Percentiles rank a stretch among this genome's conserved stretches.
phyloP scores from a whole-genome alignment of 2,888 invertebrate species.

The Carpatolechia fugitivella region DNA sequence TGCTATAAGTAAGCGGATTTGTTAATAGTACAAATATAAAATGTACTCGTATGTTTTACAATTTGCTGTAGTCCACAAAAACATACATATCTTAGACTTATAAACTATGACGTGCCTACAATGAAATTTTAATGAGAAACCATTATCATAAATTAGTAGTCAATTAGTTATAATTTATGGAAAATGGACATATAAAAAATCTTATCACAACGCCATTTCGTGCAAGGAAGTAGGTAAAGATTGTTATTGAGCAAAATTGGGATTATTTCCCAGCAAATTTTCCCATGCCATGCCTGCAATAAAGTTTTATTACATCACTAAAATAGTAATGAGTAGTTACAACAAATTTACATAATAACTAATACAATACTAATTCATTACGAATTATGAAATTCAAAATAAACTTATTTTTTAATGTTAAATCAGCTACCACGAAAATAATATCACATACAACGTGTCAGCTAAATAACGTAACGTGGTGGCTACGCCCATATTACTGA shows the following conservation, averaged over 20 bases:
- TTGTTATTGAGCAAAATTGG: background rate
- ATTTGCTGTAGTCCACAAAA: background rate
- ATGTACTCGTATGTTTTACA: background rate
- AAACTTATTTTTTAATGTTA: too few relatives aligned
- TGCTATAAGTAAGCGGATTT: background rate
- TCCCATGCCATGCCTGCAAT: background rate
- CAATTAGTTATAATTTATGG: slow-evolving; percentile 61
- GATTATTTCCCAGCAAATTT: background rate
- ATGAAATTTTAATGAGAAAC: slow-evolving; percentile 60
- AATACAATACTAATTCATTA: too few relatives aligned
- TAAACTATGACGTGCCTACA: slow-evolving; percentile 50
- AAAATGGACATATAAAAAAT: slow-evolving; percentile 50
- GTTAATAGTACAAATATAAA: background rate
- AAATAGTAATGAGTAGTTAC: too few relatives aligned
- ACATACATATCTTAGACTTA: slow-evolving; percentile 2
- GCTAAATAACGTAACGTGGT: too few relatives aligned
- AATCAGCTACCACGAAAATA: too few relatives aligned
- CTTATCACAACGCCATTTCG: slow-evolving; percentile 23
- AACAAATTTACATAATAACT: too few relatives aligned
- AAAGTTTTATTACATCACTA: too few relatives aligned
- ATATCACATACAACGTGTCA: too few relatives aligned
- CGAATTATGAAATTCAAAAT: too few relatives aligned
- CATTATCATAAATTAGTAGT: slow-evolving; percentile 67
- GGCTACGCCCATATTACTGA: too few relatives aligned
- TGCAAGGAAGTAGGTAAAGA: slow-evolving; percentile 15